Evolutionary conservation across 2,113 vertebrate genomes (phyloP), one percentile per base, ranked within the genome.

Genomic region (Eurypyga helias): DNA sequence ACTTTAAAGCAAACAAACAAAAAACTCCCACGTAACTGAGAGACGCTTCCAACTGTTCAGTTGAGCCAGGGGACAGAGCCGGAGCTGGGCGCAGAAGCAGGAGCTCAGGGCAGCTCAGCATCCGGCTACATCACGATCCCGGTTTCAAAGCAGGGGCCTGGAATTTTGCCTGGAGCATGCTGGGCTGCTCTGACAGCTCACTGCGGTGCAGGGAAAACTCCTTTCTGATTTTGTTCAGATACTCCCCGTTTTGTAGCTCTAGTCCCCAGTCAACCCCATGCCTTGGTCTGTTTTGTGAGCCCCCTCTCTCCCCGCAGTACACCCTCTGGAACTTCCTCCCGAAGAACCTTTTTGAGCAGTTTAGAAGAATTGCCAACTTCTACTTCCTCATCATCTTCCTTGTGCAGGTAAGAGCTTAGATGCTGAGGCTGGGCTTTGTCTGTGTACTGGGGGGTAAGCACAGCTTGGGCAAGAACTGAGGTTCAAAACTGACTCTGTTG

Each of bases 341-440:
- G 89, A 99, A 99, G 98, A 99, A 99, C 97, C 98, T 99, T 57
- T 99, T 99, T 95, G 99, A 99, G 95, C 99, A 99, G 98, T 99
- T 99, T 91, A 98, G 99, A 98, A 99, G 99, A 99, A 99, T 99
- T 95, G 99, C 99, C 93, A 99, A 99, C 98, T 99, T 99, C 98
- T 99, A 99, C 98, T 99, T 99, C 98, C 99, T 99, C 86, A 99
- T 99, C 97, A 99, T 99, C 98, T 99, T 99, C 96, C 98, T 99
- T 28, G 99, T 99, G 72, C 99, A 99, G 99, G 99, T 99, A 98
- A 99, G 99, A 78, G 34, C 26, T 83, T 55, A 33, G 49, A 9
- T 67, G 41, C 24, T 11, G 10, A 33, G 41, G 17, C 5, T 3
- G 10, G 17, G 7, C 23, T 62, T 28, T 80, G 1, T 75, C 93